phyloP scores from a whole-genome alignment of 2,888 invertebrate genomes.

The Achlya flavicornis region DNA sequence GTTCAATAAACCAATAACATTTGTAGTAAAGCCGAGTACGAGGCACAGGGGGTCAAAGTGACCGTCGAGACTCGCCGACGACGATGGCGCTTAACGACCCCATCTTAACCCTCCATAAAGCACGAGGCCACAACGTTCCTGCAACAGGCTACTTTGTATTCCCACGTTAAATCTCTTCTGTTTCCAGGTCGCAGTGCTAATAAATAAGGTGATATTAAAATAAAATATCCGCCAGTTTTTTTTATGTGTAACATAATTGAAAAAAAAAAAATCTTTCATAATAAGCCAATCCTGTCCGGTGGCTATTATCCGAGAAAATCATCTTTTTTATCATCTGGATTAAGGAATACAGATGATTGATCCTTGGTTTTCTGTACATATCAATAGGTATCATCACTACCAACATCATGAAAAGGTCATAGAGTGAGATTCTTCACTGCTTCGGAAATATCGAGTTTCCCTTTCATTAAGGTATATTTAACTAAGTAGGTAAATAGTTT shows the following conservation, averaged over 20 bases:
- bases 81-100: conserved; percentile 28
- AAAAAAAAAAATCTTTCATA: too few species aligned
- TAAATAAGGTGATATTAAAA: conserved; percentile 26
- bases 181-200: conserved; percentile 16
- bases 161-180: conserved; percentile 33
- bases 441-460: too few species aligned
- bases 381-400: too few species aligned
- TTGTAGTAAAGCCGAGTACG: neutral
- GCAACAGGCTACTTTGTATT: conserved; percentile 38
- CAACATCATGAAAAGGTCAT: too few species aligned
- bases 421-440: too few species aligned
- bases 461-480: too few species aligned
- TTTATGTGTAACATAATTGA: too few species aligned
- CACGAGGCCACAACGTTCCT: conserved; percentile 18
- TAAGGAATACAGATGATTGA: too few species aligned
- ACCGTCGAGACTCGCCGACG: neutral
- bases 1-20: neutral
- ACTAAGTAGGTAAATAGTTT: too few species aligned
- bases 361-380: conserved; percentile 6
- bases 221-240: conserved; percentile 23
- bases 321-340: too few species aligned
- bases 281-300: too few species aligned
- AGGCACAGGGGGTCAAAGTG: neutral
- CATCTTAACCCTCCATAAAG: conserved; percentile 34
- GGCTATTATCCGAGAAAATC: too few species aligned